These are phyloP conservation scores for Hirtodrosophila trivittata DNA, from an alignment of 2,888 invertebrate genomes.

Conservation along the genomic window DNA sequence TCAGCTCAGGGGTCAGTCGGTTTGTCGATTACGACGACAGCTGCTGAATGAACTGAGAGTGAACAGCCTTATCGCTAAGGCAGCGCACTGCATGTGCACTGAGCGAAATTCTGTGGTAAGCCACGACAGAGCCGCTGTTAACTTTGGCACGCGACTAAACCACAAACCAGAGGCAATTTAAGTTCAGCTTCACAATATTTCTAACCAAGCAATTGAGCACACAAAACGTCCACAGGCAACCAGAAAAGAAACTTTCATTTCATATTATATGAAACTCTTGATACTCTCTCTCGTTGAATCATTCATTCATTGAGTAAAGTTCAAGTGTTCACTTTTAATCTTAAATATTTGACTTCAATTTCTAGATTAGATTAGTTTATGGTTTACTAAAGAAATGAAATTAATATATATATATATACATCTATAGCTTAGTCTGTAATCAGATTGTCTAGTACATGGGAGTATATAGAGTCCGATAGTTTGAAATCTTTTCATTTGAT, in stretches of 20 bases:
- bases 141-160: constrained; percentile 39
- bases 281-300: constrained; percentile 14
- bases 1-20: constrained; percentile 52
- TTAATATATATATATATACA: too few relatives aligned
- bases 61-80: constrained; percentile 36
- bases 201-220: constrained; percentile 23
- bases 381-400: too few relatives aligned
- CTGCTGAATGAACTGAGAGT: constrained; percentile 31
- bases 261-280: neutral
- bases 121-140: constrained; percentile 2
- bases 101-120: constrained; percentile 38
- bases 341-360: too few relatives aligned
- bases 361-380: too few relatives aligned
- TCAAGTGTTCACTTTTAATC: too few relatives aligned
- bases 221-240: neutral
- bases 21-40: constrained; percentile 45
- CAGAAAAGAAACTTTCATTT: neutral
- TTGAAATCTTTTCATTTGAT: too few relatives aligned
- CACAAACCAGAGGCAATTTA: constrained; percentile 53
- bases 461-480: too few relatives aligned
- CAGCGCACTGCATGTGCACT: constrained; percentile 36
- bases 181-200: constrained; percentile 38
- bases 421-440: too few relatives aligned
- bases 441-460: too few relatives aligned
- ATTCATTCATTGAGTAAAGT: too few relatives aligned